These are phyloP conservation scores for Circaetus gallicus DNA, from an alignment of 2,113 vertebrate species.

Conservation along the genomic window DNA sequence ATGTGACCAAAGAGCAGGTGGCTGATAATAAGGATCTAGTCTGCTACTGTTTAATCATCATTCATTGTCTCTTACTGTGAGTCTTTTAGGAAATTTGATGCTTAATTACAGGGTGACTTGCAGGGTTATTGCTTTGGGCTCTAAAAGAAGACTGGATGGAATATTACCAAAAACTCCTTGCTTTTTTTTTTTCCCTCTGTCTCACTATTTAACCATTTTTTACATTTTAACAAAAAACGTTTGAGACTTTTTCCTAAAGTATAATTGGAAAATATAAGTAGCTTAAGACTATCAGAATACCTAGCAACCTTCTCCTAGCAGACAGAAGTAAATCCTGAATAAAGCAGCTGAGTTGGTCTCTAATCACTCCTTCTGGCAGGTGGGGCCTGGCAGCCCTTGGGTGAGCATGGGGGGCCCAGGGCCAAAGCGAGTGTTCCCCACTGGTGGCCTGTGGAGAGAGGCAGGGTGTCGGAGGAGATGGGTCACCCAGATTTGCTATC, in stretches of 20 bases:
- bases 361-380: neutral
- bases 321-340: neutral
- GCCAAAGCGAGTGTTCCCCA: neutral
- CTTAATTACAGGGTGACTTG: neutral
- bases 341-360: neutral
- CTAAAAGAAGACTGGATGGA: neutral
- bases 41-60: neutral
- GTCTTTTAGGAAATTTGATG: neutral
- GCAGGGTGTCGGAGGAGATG: neutral
- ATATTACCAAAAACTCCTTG: neutral
- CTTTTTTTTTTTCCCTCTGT: neutral
- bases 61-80: neutral
- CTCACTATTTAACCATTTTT: neutral
- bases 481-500: neutral
- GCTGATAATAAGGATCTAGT: neutral
- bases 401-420: rapidly evolving
- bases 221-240: neutral
- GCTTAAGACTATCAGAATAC: neutral
- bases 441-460: neutral
- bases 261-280: constrained; percentile 16
- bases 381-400: rapidly evolving
- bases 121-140: neutral
- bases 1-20: neutral
- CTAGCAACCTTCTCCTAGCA: neutral
- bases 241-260: neutral